Percentiles rank a stretch among this genome's conserved stretches.
phyloP scores from a whole-genome alignment of 2,113 vertebrate species.

The Corythaixoides concolor region DNA sequence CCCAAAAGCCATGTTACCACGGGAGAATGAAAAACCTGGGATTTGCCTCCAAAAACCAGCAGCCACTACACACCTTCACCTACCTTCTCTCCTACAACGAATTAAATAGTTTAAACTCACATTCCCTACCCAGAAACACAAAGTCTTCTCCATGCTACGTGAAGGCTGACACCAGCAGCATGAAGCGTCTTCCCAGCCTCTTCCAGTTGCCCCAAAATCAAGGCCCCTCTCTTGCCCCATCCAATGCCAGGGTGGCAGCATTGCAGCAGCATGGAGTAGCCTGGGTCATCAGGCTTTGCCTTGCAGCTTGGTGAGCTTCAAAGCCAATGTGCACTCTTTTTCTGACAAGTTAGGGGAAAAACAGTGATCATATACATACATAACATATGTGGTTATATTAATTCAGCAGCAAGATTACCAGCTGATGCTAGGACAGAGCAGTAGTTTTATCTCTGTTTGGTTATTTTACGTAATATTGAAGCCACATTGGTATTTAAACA shows the following conservation, averaged over 20 bases:
- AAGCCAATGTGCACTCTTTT: accelerated
- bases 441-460: conserved; percentile 14
- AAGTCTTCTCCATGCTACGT: accelerated
- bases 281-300: background rate
- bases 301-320: background rate
- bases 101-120: background rate
- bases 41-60: background rate
- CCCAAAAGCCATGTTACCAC: background rate
- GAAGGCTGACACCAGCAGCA: background rate
- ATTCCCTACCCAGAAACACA: background rate
- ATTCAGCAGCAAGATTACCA: conserved; percentile 40
- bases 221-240: background rate
- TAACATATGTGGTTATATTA: background rate
- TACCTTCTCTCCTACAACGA: background rate
- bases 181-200: background rate
- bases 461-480: conserved; percentile 27
- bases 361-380: background rate
- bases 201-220: background rate
- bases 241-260: background rate
- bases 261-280: background rate
- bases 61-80: background rate
- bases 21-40: background rate
- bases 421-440: background rate
- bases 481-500: conserved; percentile 31
- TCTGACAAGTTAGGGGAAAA: background rate